Conservation (phyloP, 2,888 invertebrate species). For the Acronicta aceris region DNA sequence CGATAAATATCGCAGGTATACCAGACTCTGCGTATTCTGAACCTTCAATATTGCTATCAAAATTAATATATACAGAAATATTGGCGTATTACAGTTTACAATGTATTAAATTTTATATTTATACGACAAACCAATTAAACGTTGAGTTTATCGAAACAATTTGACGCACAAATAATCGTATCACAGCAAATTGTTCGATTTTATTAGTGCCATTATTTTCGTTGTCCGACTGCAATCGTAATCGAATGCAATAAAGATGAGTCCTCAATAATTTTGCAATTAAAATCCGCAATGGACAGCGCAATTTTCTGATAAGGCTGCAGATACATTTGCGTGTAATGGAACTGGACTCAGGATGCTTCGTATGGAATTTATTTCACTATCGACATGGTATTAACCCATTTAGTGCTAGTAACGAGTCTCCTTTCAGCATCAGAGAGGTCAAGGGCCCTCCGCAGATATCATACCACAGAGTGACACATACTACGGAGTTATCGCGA, state of each 20-base stretch:
- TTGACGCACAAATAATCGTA: conserved; percentile 32
- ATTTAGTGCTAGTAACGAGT: neutral
- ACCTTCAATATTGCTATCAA: conserved; percentile 24
- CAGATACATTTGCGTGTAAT: conserved; percentile 20
- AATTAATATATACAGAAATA: conserved; percentile 31
- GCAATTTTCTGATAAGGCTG: conserved; percentile 40
- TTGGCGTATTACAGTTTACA: conserved; percentile 6
- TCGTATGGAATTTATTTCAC: conserved; percentile 22
- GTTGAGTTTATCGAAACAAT: conserved; percentile 43
- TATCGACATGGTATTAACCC: too few species aligned
- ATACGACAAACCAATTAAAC: conserved; percentile 36
- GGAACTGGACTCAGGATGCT: conserved; percentile 3
- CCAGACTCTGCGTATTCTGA: conserved; percentile 2
- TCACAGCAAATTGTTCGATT: conserved; percentile 38
- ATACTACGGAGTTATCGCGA: too few species aligned
- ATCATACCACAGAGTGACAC: too few species aligned
- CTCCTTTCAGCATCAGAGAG: too few species aligned
- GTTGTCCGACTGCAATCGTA: conserved; percentile 32
- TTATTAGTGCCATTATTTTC: conserved; percentile 50
- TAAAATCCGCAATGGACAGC: conserved; percentile 56
- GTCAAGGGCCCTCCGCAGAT: too few species aligned
- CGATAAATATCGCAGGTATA: conserved; percentile 31
- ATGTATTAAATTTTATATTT: conserved; percentile 40
- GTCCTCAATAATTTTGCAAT: conserved; percentile 65
- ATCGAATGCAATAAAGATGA: conserved; percentile 50